Evolutionary conservation across 2,113 vertebrate genomes (phyloP), one percentile per base, ranked within the genome.

Genomic region (Accipiter virgatus): DNA sequence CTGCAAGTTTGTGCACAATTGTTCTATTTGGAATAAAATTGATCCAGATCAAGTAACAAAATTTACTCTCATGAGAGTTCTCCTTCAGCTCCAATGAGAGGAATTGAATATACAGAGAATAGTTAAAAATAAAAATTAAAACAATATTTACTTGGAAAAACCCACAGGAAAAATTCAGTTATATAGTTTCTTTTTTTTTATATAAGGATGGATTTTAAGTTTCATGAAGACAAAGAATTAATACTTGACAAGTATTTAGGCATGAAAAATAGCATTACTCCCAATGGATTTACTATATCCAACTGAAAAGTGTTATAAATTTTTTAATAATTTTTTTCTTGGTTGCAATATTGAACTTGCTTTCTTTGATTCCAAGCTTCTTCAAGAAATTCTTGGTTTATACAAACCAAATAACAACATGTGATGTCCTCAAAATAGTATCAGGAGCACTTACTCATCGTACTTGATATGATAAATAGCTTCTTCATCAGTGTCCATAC

Each of bases 391-490:
- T 93, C 77, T 97, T 91, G 82, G 95, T 90, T 95, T 93, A 95
- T 90, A 97, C 66, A 97, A 97, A 98, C 70, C 95, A 97, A 96
- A 80, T 91, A 93, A 89, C 29, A 96, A 55, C 79, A 97, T 42
- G 95, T 90, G 94, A 96, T 70, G 96, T 98, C 98, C 96, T 98
- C 98, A 97, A 96, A 98, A 97, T 91, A 98, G 95, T 59, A 98
- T 93, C 95, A 97, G 93, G 92, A 98, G 96, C 97, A 99, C 99
- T 99, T 99, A 99, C 99, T 99, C 99, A 93, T 99, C 99, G 11
- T 99, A 99, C 98, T 99, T 99, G 98, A 99, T 99, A 98, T 98
- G 99, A 98, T 99, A 99, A 97, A 98, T 96, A 97, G 98, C 97
- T 88, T 99, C 99, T 97, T 99, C 98, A 96, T 97, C 97, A 96